A percentile compares a stretch with the other conserved stretches of the same genome.
Conservation (phyloP, 2,113 vertebrate genomes). For the Anoplopoma fimbria region DNA sequence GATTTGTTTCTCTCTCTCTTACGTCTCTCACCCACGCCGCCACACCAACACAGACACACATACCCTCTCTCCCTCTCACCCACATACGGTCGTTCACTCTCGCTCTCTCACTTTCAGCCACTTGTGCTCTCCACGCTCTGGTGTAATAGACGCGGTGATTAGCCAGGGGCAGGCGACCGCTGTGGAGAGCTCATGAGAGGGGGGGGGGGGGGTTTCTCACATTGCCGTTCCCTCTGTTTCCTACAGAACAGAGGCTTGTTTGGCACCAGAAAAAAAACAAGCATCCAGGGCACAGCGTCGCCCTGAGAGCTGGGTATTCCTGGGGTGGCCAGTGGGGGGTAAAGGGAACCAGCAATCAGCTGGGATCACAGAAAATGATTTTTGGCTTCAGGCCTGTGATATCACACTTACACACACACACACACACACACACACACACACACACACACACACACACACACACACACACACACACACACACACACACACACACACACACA, state of each 20-base stretch:
- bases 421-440: no score
- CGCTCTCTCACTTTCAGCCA: constrained; percentile 12
- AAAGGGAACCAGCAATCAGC: background rate
- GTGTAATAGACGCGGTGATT: constrained; percentile 49
- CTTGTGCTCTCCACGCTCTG: constrained; percentile 16
- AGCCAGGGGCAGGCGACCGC: constrained; percentile 45
- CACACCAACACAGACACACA: constrained; percentile 17
- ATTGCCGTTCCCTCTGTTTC: background rate
- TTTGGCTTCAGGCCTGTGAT: background rate
- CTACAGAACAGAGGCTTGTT: constrained; percentile 14
- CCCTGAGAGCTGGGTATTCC: constrained; percentile 1
- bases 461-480: background rate
- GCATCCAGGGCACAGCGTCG: background rate
- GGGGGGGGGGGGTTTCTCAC: no score
- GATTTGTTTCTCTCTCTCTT: background rate
- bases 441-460: background rate
- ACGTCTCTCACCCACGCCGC: constrained; percentile 33
- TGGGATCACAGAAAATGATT: background rate
- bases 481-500: constrained; percentile 1
- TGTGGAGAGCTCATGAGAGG: constrained; percentile 24
- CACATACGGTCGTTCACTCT: background rate
- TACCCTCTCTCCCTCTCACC: constrained; percentile 10
- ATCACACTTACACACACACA: constrained; percentile 1
- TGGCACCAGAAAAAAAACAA: background rate
- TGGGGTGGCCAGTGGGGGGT: background rate